A percentile compares a stretch with the other conserved stretches of the same genome.
phyloP scores from a whole-genome alignment of 2,888 invertebrate genomes.

The Leptarthrus brevirostris region DNA sequence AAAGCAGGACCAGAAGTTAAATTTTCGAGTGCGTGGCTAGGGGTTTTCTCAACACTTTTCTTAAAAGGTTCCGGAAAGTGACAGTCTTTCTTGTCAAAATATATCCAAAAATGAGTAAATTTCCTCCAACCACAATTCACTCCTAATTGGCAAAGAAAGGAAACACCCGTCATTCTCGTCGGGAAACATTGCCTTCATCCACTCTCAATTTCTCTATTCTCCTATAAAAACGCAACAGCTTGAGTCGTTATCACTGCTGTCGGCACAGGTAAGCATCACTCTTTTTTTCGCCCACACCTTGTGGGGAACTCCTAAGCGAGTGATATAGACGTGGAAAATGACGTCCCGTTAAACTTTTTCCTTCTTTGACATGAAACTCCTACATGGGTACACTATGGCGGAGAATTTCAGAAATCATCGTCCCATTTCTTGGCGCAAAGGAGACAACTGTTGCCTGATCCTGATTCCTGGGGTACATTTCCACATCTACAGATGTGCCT shows the following conservation, averaged over 20 bases:
- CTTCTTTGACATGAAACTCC: constrained; percentile 34
- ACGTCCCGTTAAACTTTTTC: constrained; percentile 46
- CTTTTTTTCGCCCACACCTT: neutral
- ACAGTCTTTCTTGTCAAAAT: constrained; percentile 20
- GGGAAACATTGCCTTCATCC: neutral
- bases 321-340: constrained; percentile 27
- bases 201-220: neutral
- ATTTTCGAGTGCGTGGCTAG: neutral
- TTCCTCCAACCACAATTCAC: constrained; percentile 36
- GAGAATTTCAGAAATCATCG: constrained; percentile 51
- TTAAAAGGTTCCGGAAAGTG: constrained; percentile 23
- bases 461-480: constrained; percentile 18
- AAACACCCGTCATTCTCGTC: neutral
- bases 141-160: constrained; percentile 27
- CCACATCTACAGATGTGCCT: neutral
- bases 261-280: constrained; percentile 42
- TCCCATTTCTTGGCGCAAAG: constrained; percentile 49
- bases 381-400: constrained; percentile 28
- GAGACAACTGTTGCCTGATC: constrained; percentile 52
- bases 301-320: neutral
- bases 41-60: constrained; percentile 1
- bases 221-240: constrained; percentile 35
- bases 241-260: constrained; percentile 31
- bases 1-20: neutral
- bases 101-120: constrained; percentile 20